phyloP scores from a whole-genome alignment of 2,888 invertebrate species.

The Drosophila incognita region DNA sequence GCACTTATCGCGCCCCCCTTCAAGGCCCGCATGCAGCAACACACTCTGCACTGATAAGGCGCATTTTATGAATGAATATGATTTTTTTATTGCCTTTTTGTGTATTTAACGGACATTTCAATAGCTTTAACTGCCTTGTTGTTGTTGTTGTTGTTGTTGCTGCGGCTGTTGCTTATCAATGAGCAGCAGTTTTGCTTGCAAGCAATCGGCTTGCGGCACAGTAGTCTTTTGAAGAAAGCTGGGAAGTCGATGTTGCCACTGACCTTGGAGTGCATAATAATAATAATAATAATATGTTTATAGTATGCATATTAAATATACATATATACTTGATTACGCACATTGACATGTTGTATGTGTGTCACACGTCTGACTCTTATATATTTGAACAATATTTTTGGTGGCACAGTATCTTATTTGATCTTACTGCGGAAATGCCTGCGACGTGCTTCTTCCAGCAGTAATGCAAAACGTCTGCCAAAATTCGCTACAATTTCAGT shows the following conservation, averaged over 20 bases:
- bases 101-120: conserved; percentile 55
- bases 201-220: conserved; percentile 39
- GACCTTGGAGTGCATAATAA: conserved; percentile 62
- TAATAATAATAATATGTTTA: conserved; percentile 3
- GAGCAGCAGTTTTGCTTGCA: conserved; percentile 49
- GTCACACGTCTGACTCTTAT: conserved; percentile 44
- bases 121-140: conserved; percentile 48
- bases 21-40: conserved; percentile 33
- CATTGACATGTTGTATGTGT: conserved; percentile 47
- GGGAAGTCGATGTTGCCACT: conserved; percentile 35
- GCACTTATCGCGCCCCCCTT: conserved; percentile 31
- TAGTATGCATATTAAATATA: background rate
- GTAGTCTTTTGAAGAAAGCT: conserved; percentile 65
- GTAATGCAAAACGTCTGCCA: conserved; percentile 50
- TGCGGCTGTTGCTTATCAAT: conserved; percentile 59
- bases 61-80: conserved; percentile 73
- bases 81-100: conserved; percentile 71
- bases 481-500: conserved; percentile 64
- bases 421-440: conserved; percentile 76
- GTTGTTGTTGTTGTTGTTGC: conserved; percentile 1
- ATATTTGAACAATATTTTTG: conserved; percentile 31
- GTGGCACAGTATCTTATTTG: conserved; percentile 68
- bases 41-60: conserved; percentile 59
- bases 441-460: conserved; percentile 66
- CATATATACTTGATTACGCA: conserved; percentile 14